phyloP scores from a whole-genome alignment of 2,797 vertebrate species.

The Spinus pinus region DNA sequence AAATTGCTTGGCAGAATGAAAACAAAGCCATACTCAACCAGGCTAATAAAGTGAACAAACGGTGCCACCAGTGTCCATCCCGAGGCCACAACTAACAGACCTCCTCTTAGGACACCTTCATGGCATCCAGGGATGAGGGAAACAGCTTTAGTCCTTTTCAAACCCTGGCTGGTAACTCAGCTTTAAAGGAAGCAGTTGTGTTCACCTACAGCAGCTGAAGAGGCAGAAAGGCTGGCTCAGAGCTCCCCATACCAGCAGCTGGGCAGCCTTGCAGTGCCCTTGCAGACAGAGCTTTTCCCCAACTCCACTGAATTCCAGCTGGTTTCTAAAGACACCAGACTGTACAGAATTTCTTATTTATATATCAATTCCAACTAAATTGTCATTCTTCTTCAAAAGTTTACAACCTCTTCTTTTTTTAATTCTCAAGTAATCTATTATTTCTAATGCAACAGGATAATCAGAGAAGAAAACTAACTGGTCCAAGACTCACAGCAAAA shows the following conservation, averaged over 20 bases:
- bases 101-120: background rate
- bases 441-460: background rate
- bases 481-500: background rate
- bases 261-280: background rate
- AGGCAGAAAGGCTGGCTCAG: background rate
- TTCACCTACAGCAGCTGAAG: background rate
- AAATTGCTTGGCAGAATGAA: background rate
- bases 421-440: background rate
- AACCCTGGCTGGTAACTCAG: background rate
- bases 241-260: rapidly evolving
- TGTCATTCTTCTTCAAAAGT: background rate
- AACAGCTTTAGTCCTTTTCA: background rate
- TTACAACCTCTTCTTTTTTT: background rate
- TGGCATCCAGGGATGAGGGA: background rate
- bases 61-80: background rate
- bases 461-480: background rate
- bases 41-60: background rate
- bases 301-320: background rate
- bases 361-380: background rate
- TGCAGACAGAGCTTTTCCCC: rapidly evolving
- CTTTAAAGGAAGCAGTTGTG: background rate
- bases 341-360: background rate
- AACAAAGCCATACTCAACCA: background rate
- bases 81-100: background rate
- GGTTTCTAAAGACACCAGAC: background rate